Conservation (phyloP, 2,113 vertebrate species). For the Alaudala cheleensis region DNA sequence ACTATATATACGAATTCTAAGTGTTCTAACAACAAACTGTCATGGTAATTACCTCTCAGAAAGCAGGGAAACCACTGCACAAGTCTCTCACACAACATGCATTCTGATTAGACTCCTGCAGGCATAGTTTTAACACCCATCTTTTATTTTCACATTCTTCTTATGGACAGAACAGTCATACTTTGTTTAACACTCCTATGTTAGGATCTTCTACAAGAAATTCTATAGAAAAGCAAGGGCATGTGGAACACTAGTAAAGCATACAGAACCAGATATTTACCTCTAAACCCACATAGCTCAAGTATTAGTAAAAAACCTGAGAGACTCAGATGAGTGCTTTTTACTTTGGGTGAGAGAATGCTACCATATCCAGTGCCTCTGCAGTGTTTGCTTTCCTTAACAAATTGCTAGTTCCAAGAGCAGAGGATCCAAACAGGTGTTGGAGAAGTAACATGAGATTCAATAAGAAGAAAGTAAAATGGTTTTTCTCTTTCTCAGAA, state of each 20-base stretch:
- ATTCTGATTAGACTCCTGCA: background rate
- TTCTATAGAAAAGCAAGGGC: background rate
- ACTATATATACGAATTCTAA: background rate
- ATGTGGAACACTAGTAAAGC: background rate
- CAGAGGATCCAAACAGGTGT: background rate
- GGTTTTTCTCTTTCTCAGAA: background rate
- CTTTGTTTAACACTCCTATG: background rate
- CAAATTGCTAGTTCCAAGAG: background rate
- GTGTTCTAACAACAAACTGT: background rate
- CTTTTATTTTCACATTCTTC: background rate
- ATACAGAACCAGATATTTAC: background rate
- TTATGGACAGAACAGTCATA: background rate
- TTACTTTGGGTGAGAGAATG: background rate
- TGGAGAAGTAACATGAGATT: background rate
- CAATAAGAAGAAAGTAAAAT: background rate
- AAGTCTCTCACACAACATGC: background rate
- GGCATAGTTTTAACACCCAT: accelerated
- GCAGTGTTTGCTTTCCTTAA: background rate
- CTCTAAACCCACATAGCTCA: background rate
- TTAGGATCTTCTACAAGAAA: background rate
- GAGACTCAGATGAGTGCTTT: background rate
- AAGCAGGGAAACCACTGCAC: background rate
- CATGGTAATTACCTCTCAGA: background rate
- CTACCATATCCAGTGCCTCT: background rate
- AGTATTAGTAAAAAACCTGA: background rate